phyloP scores from a whole-genome alignment of 2,113 vertebrate genomes.

The Ageneiosus marmoratus region DNA sequence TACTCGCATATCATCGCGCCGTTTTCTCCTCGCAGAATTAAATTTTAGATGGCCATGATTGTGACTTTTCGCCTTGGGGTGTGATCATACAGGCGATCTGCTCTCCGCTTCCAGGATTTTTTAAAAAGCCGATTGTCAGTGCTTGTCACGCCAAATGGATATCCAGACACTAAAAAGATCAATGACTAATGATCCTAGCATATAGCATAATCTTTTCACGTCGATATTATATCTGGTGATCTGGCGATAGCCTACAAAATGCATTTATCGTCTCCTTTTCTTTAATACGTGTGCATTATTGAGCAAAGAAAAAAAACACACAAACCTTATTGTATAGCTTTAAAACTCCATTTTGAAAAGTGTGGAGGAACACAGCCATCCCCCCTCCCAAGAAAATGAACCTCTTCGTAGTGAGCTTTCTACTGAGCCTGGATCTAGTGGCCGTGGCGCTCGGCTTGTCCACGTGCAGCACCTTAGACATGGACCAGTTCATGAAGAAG shows the following conservation, averaged over 20 bases:
- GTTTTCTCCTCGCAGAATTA: neutral
- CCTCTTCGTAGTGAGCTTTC: constrained; percentile 81
- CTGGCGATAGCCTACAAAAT: constrained; percentile 2
- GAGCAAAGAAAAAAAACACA: neutral
- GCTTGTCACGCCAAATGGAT: constrained; percentile 57
- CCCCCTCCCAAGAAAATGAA: constrained; percentile 84
- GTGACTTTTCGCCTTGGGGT: constrained; percentile 7
- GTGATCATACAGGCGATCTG: constrained; percentile 27
- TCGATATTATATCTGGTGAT: neutral
- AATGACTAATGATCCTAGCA: constrained; percentile 13
- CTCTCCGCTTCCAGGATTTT: constrained; percentile 42
- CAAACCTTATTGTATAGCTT: neutral
- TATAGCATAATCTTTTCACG: neutral
- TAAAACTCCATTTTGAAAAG: neutral
- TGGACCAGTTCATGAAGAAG: constrained; percentile 95
- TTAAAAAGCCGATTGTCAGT: neutral
- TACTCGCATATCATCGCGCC: constrained; percentile 34
- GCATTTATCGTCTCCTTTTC: constrained; percentile 3
- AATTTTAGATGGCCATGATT: constrained; percentile 29
- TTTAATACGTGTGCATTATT: neutral
- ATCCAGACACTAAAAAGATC: constrained; percentile 47
- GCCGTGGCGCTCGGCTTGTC: constrained; percentile 86
- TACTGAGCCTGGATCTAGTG: constrained; percentile 86
- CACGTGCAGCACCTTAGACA: constrained; percentile 95
- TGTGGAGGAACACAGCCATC: neutral